Evolutionary conservation across 2,797 vertebrate species (phyloP).

Genomic region (Protosalanx chinensis): DNA sequence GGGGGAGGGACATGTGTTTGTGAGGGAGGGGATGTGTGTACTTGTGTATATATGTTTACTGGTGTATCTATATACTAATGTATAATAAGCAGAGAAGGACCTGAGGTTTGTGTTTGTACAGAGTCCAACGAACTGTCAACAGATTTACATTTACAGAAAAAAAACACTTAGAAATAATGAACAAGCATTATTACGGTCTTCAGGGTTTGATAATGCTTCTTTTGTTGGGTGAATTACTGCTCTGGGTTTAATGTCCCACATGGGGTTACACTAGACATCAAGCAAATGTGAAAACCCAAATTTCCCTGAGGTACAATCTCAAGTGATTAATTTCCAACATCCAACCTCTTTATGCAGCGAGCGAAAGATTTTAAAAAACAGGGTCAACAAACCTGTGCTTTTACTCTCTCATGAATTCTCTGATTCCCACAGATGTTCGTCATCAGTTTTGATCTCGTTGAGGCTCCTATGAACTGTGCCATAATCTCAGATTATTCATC

Average conservation of each 20-base stretch:
- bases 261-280: constrained; percentile 33
- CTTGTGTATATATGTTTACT: background rate
- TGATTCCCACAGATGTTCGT: constrained; percentile 23
- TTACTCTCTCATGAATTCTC: constrained; percentile 18
- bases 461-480: constrained; percentile 15
- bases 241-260: constrained; percentile 43
- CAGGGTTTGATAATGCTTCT: constrained; percentile 30
- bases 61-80: too few species aligned
- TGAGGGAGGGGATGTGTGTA: background rate
- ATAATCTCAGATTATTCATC: constrained; percentile 28
- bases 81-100: background rate
- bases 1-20: background rate
- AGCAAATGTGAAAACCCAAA: constrained; percentile 47
- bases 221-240: constrained; percentile 51
- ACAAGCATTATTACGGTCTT: constrained; percentile 8
- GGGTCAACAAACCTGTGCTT: constrained; percentile 19
- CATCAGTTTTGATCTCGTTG: constrained; percentile 38
- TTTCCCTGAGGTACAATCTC: constrained; percentile 65
- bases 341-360: constrained; percentile 16
- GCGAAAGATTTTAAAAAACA: constrained; percentile 22
- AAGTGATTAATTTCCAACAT: constrained; percentile 54
- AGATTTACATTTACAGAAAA: background rate
- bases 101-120: background rate
- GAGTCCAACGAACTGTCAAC: background rate
- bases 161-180: constrained; percentile 29